Conservation (phyloP, 2,888 invertebrate genomes). For the Dermolepida albohirtum region DNA sequence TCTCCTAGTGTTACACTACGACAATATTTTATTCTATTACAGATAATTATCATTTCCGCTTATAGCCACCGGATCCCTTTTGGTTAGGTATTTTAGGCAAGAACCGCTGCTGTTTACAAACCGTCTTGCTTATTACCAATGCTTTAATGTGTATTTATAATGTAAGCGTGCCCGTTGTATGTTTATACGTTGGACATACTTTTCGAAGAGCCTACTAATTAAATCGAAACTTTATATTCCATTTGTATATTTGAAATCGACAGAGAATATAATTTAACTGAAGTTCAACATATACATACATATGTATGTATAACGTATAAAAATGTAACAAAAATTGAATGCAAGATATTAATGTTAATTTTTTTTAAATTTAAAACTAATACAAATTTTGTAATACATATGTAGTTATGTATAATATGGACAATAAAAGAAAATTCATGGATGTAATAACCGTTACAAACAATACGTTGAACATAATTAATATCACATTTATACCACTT, state of each 20-base stretch:
- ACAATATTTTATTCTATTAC: conserved; percentile 12
- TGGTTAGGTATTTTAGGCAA: conserved; percentile 1
- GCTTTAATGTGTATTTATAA: conserved; percentile 3
- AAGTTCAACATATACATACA: no score
- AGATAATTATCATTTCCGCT: conserved; percentile 25
- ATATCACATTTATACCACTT: no score
- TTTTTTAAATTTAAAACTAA: no score
- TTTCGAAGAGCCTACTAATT: conserved; percentile 12
- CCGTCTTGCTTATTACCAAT: conserved; percentile 6
- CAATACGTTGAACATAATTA: no score
- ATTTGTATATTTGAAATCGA: neutral
- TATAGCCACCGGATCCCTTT: conserved; percentile 6
- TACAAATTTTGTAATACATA: no score
- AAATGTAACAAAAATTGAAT: no score
- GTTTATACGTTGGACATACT: neutral
- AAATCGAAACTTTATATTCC: conserved; percentile 6
- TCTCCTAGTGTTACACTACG: conserved; percentile 8
- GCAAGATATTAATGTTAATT: no score
- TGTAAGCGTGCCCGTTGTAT: neutral
- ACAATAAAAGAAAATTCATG: no score
- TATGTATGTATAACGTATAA: no score
- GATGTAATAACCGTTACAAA: no score
- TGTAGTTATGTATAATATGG: no score
- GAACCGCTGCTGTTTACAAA: neutral
- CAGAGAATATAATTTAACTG: no score